Conservation (phyloP, 2,888 invertebrate species). For the Pheosia gnoma region DNA sequence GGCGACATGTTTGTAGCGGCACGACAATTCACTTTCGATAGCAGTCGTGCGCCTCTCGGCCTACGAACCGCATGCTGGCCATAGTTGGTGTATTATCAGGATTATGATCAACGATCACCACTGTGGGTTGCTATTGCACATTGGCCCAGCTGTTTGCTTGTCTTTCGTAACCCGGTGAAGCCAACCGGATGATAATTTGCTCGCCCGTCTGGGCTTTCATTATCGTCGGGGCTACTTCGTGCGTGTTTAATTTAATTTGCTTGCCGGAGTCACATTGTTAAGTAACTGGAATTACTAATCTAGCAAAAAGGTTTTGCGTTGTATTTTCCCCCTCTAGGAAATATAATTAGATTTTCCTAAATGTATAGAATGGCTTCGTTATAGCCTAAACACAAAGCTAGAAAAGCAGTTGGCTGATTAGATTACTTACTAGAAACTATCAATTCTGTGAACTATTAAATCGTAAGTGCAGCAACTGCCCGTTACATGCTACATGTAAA, state of each 20-base stretch:
- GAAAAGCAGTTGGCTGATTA: background rate
- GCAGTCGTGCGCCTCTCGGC: slow-evolving; percentile 73
- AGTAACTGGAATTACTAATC: slow-evolving; percentile 51
- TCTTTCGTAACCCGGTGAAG: slow-evolving; percentile 78
- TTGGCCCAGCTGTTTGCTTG: slow-evolving; percentile 71
- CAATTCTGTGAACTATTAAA: too few species aligned
- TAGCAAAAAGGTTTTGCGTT: slow-evolving; percentile 35
- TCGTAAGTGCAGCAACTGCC: too few species aligned
- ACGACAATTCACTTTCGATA: slow-evolving; percentile 78
- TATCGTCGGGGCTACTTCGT: slow-evolving; percentile 71
- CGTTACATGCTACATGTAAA: too few species aligned
- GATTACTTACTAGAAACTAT: too few species aligned
- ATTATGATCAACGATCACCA: slow-evolving; percentile 72
- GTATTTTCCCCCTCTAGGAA: slow-evolving; percentile 16
- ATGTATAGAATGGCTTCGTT: background rate
- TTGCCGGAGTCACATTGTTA: slow-evolving; percentile 56
- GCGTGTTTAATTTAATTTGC: slow-evolving; percentile 77
- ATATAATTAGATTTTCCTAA: slow-evolving; percentile 16
- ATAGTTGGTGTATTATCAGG: slow-evolving; percentile 70
- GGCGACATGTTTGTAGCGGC: slow-evolving; percentile 61
- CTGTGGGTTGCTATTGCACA: slow-evolving; percentile 74
- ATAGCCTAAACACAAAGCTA: background rate
- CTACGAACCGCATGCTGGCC: slow-evolving; percentile 70
- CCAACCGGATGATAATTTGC: slow-evolving; percentile 76
- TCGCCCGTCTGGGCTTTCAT: slow-evolving; percentile 70